Evolutionary conservation across 2,797 vertebrate species (phyloP), one percentile per base, ranked within the genome.

Genomic region (Coilia nasus): DNA sequence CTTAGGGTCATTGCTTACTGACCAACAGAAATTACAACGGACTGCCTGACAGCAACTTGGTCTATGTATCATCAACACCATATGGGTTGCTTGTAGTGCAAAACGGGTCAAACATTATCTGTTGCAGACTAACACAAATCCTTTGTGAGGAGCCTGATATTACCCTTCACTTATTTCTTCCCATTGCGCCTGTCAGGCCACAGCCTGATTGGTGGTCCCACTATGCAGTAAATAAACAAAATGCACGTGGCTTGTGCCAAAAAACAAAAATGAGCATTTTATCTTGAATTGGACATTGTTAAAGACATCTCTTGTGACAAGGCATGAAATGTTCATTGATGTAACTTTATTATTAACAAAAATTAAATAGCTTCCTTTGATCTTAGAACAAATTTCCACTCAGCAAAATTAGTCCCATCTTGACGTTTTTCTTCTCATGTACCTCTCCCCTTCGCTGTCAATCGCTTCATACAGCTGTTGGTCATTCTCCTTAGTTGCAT

Each of bases 401-500:
- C 7, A 17, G n/a, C 9, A n/a, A 6, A 3, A 31, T 96, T 92
- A 99, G 93, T 98, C 97, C 98, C 98, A 99, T 88, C 96, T 98
- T 35, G 98, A 99, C 2, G 95, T 95, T 91, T 95, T 98, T 88
- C 96, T 96, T 90, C 96, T 96, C 94, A 93, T 97, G 84, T 95
- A 94, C 83, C 92, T 94, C 89, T 96, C 94, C 4, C 98, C 97
- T 3, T 98, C 94, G 71, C 96, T 96, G 93, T 98, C 96, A 0
- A 97, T 17, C 6, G 96, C 97, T 94, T 99, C 97, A 1, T 96
- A 98, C 15, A 99, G 95, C 83, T 97, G 95, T 87, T 96, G 96
- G 86, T 96, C 94, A 85, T 97, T 97, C 81, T 99, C 98, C 87
- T 95, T 93, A 19, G 93, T 93, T 7, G 97, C 97, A 10, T 97